Evolutionary conservation across 2,888 invertebrate genomes (phyloP), one percentile per base, ranked within the genome.

Genomic region (Orthosia gracilis): DNA sequence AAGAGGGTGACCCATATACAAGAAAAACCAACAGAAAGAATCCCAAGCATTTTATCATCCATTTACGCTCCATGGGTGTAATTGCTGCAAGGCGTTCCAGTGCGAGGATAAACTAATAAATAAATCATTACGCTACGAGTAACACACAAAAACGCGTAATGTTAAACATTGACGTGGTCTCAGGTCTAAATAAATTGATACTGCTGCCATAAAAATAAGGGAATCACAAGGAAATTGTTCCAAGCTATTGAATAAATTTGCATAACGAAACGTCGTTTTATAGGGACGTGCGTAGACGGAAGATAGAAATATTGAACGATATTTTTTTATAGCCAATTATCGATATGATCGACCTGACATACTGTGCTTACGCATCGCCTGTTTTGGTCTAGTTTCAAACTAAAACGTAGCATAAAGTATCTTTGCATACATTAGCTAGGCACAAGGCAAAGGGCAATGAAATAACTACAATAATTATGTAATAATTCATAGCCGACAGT

Each of bases 201-300:
- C 57, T 70, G 63, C 71, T 58, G 54, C 71, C 69, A 66, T 79
- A 88, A 84, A 85, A 81, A 79, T 78, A 79, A 80, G 67, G 58
- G 73, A 82, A 81, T 82, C 69, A 67, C 58, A 66, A 66, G 74
- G 76, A 82, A 79, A 82, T 83, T 76, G 78, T 77, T 70, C 21
- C 21, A 4, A 63, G 75, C 80, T 78, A 80, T 88, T 84, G 84
- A 86, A 88, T 88, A 88, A 79, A 86, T 88, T 86, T 85, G 73
- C 83, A 83, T 85, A 79, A 76, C 52, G 17, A 55, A 62, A 59
- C 52, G 52, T 61, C 58, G 54, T 55, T 55, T 55, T 17, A 59
- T 26, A 61, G 23, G 55, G 64, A 21, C 12, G 61, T 66, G 26
- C 11, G 45, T 26, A 73, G 40, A 70, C 62, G 40, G 23, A 11